Evolutionary conservation across 2,113 vertebrate genomes (phyloP), one percentile per base, ranked within the genome.

Genomic region (Glaucomys volans): DNA sequence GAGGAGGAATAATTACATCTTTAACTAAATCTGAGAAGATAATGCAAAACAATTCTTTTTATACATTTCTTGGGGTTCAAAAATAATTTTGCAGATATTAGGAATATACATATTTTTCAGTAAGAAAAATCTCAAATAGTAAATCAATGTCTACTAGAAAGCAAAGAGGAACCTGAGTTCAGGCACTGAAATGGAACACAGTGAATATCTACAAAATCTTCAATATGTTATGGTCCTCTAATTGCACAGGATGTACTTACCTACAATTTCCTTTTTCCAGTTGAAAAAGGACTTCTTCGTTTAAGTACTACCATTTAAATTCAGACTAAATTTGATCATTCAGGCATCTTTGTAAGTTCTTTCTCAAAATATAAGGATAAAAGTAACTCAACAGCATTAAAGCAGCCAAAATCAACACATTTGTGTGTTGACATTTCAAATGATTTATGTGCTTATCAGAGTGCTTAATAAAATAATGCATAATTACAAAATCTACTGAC

Each of bases 391-490:
- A 71, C 26, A 87, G 79, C 40, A 50, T 74, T 81, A 77, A 37
- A 20, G 0, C 12, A 96, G 93, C 0, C 20, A 57, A 97, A 97
- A 97, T 95, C 86, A 97, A 88, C 76, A 85, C 66, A 95, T 97
- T 91, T 85, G 1, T 91, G 32, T 95, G 82, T 24, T 90, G 84
- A 90, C 59, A 96, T 95, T 95, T 92, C 85, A 44, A 96, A 4
- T 95, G 69, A 96, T 97, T 94, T 95, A 95, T 97, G 59, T 97
- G 84, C 64, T 96, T 84, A 93, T 90, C 40, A 95, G 91, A 81
- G 10, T 76, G 83, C 22, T 96, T 42, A 62, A 40, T 91, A 93
- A 97, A 97, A 98, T 47, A 95, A 96, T n/a, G 64, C 12, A 50
- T 71, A 76, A 94, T 97, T 97, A 96, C 71, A n/a, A 94, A 94